These are phyloP conservation scores for Eupithecia subfuscata DNA, from an alignment of 2,888 invertebrate genomes.

Conservation along the genomic window DNA sequence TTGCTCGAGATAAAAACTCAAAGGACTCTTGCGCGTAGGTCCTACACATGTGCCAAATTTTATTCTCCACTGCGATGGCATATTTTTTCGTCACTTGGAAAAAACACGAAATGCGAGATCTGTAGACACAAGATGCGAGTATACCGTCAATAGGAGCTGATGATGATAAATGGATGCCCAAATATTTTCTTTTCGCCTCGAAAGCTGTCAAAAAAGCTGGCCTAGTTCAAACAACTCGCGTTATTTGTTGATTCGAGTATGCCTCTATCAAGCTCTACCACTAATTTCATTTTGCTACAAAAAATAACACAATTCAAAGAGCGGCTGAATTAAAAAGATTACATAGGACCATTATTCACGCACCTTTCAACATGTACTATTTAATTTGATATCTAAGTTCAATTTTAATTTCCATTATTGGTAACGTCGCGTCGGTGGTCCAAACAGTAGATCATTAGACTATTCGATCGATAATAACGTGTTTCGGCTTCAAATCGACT, in stretches of 20 bases:
- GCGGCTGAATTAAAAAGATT: conserved; percentile 33
- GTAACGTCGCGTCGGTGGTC: conserved; percentile 65
- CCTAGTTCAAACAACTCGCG: conserved; percentile 7
- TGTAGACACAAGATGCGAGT: too few relatives aligned
- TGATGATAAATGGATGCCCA: background rate
- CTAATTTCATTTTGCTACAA: conserved; percentile 15
- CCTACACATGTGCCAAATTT: too few relatives aligned
- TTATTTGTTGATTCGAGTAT: conserved; percentile 18
- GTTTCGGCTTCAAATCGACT: conserved; percentile 62
- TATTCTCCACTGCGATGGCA: too few relatives aligned
- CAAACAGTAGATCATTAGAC: conserved; percentile 60
- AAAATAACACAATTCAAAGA: conserved; percentile 19
- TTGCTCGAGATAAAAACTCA: background rate
- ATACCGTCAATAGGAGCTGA: background rate
- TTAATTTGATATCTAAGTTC: conserved; percentile 48
- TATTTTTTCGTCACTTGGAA: too few relatives aligned
- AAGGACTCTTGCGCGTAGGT: too few relatives aligned
- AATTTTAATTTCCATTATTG: conserved; percentile 65
- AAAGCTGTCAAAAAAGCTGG: conserved; percentile 1
- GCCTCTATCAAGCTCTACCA: conserved; percentile 12
- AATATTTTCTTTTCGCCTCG: background rate
- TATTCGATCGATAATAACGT: conserved; percentile 62
- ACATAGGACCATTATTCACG: conserved; percentile 36
- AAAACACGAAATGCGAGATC: too few relatives aligned
- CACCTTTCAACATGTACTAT: conserved; percentile 33